Evolutionary conservation across 1,140 invertebrate genomes (phyloP).

Genomic region (Trachymyrmex septentrionalis): DNA sequence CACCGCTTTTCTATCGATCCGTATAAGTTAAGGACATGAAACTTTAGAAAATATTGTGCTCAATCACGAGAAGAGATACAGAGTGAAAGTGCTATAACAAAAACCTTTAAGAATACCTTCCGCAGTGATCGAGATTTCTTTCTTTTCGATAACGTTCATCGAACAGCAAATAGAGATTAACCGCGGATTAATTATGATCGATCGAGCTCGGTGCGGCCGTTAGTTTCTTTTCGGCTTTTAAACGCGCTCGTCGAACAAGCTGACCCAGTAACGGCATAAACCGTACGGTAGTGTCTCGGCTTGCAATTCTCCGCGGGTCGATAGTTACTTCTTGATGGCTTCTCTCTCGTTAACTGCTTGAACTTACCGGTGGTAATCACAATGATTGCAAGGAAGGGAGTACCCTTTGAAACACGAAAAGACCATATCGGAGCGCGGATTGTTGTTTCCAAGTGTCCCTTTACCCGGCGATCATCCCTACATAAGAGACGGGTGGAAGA

Average conservation of each 20-base stretch:
- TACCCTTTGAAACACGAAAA: slow-evolving; percentile 32
- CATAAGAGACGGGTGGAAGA: not conserved
- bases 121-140: not conserved
- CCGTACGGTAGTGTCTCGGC: slow-evolving; percentile 53
- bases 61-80: slow-evolving; percentile 14
- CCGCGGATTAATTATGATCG: slow-evolving; percentile 57
- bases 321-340: slow-evolving; percentile 54
- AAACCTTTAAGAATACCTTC: slow-evolving; percentile 12
- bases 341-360: slow-evolving; percentile 54
- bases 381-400: slow-evolving; percentile 47
- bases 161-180: slow-evolving; percentile 52
- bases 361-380: slow-evolving; percentile 60
- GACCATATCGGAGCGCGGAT: slow-evolving; percentile 40
- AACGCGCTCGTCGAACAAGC: slow-evolving; percentile 29
- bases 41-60: not conserved
- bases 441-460: slow-evolving; percentile 42
- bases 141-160: slow-evolving; percentile 32
- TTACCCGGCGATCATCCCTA: slow-evolving; percentile 4
- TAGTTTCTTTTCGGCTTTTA: slow-evolving; percentile 57
- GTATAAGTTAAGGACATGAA: not conserved
- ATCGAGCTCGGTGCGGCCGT: slow-evolving; percentile 18
- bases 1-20: not conserved
- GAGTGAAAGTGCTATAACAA: slow-evolving; percentile 11
- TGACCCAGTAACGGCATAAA: slow-evolving; percentile 64
- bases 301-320: slow-evolving; percentile 53